Base-by-base conservation (phyloP, 2,888 invertebrate species). In the Heliconius cydno region DNA sequence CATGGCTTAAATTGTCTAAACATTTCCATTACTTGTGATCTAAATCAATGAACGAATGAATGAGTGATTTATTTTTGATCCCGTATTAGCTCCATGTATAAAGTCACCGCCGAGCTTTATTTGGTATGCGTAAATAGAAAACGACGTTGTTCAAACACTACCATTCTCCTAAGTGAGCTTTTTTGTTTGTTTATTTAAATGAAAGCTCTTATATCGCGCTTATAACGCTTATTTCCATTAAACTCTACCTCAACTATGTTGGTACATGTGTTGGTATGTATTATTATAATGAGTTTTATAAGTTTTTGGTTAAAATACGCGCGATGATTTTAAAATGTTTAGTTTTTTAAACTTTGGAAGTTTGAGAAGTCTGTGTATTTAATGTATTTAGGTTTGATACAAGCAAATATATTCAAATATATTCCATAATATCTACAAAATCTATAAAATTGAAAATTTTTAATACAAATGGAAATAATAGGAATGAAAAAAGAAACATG, bases 91-190 rank as follows among this genome's bases (percentile, higher is more conserved):
- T 84, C 85, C 84, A 84, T 89, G 87, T 89, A 90, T 90, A 91
- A 91, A 90, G 92, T 91, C 90, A 63, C 65, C 46, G 41, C 87
- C 87, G 87, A 86, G 84, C 87, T 87, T 87, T 90, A 90, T 91
- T 92, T 90, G 87, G 88, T 89, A 91, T 91, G 89, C 86, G 89
- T 90, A 91, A 90, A 90, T 88, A 88, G 86, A 90, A 87, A 85
- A 88, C 84, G 87, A 86, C 85, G 84, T 57, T 66, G 67, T 79
- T 82, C 78, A 74, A 77, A 81, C 65, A 77, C 63, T 74, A 30
- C 67, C 25, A 67, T 74, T 80, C 60, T 80, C 79, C 76, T 77
- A 66, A 70, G 57, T 73, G 38, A 15, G 67, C 57, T 28, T 76
- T 66, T 72, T 76, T 76, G 46, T 66, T 80, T 73, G 67, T 73